Base-by-base conservation (phyloP, 2,888 invertebrate species). In the Drosophila prolongata region DNA sequence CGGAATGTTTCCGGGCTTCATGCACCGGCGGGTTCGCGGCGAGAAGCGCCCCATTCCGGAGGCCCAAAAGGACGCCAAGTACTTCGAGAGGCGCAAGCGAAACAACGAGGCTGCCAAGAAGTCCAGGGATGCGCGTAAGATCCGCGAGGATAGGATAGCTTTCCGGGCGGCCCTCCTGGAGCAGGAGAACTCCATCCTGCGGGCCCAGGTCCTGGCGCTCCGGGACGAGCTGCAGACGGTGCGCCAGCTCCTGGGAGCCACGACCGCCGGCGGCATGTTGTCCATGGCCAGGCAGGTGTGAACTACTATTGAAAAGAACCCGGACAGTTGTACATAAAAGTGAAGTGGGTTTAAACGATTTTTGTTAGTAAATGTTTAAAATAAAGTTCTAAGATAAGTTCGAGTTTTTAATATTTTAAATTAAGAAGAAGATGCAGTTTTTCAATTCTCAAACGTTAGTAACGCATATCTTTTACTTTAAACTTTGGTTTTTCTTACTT, bases 91-190 rank as follows among this genome's bases (percentile, higher is more conserved):
- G 47, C 93, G 98, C 67, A 95, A 96, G 89, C 93, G 97, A 9
- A 98, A 98, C 92, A 98, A 98, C 91, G 95, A 96, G 90, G 98
- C 98, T 0, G 98, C 98, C 0, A 98, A 98, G 92, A 98, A 98
- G 91, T 97, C 97, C 0, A 92, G 98, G 34, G 98, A 98, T 91
- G 97, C 97, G 0, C 93, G 98, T 27, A 95, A 97, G 91, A 94
- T 96, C 53, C 93, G 98, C 34, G 98, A 98, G 90, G 98, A 98
- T 91, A 96, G 97, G 95, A 95, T 97, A 80, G 97, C 97, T 0
- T 94, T 97, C 89, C 94, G 96, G 55, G 97, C 97, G 0, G 96
- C 96, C 34, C 94, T 96, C 61, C 91, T 98, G 27, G 97, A 98
- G 89, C 97, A 97, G 90, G 97, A 98, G 92, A 98, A 98, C 90